Conservation (phyloP, 2,888 invertebrate species). For the Bruchidius siliquastri region DNA sequence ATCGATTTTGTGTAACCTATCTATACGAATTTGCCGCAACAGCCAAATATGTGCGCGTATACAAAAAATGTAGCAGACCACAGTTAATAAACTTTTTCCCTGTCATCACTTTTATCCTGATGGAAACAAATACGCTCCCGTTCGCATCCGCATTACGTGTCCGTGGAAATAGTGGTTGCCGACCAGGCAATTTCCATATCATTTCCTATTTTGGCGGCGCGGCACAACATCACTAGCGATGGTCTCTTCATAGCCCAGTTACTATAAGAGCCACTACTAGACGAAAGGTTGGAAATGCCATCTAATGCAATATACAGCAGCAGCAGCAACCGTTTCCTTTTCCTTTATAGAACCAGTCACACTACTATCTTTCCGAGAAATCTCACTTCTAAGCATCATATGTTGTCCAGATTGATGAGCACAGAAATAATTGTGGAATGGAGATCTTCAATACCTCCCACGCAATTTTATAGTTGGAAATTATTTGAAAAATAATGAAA, state of each 20-base stretch:
- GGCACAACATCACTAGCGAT: background rate
- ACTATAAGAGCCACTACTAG: background rate
- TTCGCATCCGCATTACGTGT: background rate
- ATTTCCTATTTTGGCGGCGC: constrained; percentile 37
- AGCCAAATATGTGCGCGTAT: background rate
- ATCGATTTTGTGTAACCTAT: background rate
- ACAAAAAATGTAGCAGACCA: background rate
- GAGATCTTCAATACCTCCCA: too few species aligned
- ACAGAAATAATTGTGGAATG: too few species aligned
- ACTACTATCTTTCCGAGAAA: too few species aligned
- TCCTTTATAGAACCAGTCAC: too few species aligned
- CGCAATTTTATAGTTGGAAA: too few species aligned
- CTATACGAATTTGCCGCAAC: background rate
- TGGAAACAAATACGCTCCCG: background rate
- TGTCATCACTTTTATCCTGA: background rate
- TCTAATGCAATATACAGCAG: too few species aligned
- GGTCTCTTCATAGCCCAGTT: background rate
- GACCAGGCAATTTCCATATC: constrained; percentile 44
- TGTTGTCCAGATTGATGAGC: too few species aligned
- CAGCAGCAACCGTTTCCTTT: too few species aligned
- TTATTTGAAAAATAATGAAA: too few species aligned
- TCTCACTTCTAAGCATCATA: too few species aligned
- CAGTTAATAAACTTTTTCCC: background rate
- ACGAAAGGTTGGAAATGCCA: too few species aligned
- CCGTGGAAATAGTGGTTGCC: constrained; percentile 1